Percentiles rank a stretch among this genome's conserved stretches.
These are phyloP conservation scores for Conchocele bisecta DNA, from an alignment of 2,888 invertebrate genomes.

Conservation along the genomic window DNA sequence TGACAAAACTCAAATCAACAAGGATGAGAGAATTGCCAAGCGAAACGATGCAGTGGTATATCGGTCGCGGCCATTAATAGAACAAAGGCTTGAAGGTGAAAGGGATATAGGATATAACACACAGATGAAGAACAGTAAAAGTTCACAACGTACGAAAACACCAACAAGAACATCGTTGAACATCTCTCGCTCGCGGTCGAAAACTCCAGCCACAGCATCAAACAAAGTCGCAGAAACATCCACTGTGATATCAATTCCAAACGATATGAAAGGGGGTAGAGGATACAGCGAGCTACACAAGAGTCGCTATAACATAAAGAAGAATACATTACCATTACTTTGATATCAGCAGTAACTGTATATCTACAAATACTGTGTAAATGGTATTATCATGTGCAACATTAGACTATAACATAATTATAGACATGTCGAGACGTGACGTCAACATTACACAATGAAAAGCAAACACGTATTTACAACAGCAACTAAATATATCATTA, in stretches of 20 bases:
- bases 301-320: conserved; percentile 21
- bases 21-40: neutral
- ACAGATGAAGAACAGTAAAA: neutral
- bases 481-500: too few relatives aligned
- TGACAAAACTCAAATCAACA: conserved; percentile 9
- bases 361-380: too few relatives aligned
- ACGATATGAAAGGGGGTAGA: conserved; percentile 13
- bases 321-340: neutral
- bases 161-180: conserved; percentile 12
- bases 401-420: too few relatives aligned
- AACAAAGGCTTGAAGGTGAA: neutral
- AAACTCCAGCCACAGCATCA: neutral
- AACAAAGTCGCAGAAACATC: neutral
- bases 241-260: conserved; percentile 24
- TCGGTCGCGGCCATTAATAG: neutral
- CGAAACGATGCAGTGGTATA: too few relatives aligned
- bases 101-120: conserved; percentile 5
- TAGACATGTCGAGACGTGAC: too few relatives aligned
- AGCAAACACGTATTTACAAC: neutral
- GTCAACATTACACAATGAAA: neutral
- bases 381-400: too few relatives aligned
- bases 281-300: conserved; percentile 47
- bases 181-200: conserved; percentile 24
- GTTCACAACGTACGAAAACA: neutral
- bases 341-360: too few relatives aligned